phyloP scores from a whole-genome alignment of 2,113 vertebrate genomes.

The Opisthocomus hoazin region DNA sequence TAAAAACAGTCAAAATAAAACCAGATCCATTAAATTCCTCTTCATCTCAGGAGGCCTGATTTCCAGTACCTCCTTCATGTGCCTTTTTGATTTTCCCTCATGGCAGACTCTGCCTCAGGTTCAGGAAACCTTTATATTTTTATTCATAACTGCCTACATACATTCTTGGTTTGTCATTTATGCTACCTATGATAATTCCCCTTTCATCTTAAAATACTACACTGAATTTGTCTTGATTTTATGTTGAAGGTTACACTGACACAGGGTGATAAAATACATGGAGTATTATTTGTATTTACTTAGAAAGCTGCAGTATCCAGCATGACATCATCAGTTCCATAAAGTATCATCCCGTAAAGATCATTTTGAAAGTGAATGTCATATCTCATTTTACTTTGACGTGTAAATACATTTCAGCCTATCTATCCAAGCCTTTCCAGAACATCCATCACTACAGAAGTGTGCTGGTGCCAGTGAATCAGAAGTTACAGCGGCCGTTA shows the following conservation, averaged over 20 bases:
- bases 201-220: background rate
- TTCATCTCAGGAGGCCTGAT: background rate
- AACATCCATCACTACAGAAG: background rate
- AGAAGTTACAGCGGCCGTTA: conserved; percentile 29
- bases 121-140: background rate
- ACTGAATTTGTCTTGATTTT: conserved; percentile 13
- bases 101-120: background rate
- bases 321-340: background rate
- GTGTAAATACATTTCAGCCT: background rate
- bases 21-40: background rate
- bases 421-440: background rate
- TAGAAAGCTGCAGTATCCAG: background rate
- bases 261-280: background rate
- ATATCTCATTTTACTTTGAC: conserved; percentile 15
- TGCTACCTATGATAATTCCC: background rate
- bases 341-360: background rate
- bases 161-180: background rate
- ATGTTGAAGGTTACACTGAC: background rate
- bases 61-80: background rate
- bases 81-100: background rate
- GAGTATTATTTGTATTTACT: conserved; percentile 18
- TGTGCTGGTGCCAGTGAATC: background rate
- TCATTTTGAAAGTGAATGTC: conserved; percentile 9
- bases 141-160: background rate
- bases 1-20: background rate